Percentiles rank a stretch among this genome's conserved stretches.
phyloP scores from a whole-genome alignment of 2,797 vertebrate species.

The Sphaeramia orbicularis region DNA sequence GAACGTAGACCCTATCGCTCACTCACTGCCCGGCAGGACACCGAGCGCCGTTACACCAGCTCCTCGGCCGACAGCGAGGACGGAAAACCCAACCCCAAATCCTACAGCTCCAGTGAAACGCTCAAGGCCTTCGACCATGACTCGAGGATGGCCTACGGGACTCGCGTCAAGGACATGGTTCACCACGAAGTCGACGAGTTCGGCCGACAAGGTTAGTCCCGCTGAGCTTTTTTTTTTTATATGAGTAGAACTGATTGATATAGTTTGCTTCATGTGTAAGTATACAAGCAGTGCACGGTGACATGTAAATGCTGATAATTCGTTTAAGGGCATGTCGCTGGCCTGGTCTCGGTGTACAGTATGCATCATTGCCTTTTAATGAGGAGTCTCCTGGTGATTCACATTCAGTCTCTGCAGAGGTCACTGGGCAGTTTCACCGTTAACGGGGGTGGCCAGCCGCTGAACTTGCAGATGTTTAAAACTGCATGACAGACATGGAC shows the following conservation, averaged over 20 bases:
- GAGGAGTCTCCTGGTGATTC: conserved; percentile 42
- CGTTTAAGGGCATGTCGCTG: conserved; percentile 38
- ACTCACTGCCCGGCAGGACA: conserved; percentile 92
- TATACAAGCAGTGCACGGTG: conserved; percentile 42
- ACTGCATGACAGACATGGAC: conserved; percentile 38
- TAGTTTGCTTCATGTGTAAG: not conserved
- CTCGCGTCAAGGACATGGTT: conserved; percentile 94
- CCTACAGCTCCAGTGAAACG: conserved; percentile 99
- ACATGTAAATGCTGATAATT: conserved; percentile 43
- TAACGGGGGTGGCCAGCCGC: conserved; percentile 23
- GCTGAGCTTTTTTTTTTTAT: not conserved
- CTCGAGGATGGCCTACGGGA: conserved; percentile 90
- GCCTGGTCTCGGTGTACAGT: conserved; percentile 16
- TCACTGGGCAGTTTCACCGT: conserved; percentile 35
- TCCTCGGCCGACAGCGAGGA: conserved; percentile 96
- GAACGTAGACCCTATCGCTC: conserved; percentile 98
- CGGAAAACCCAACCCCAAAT: conserved; percentile 92
- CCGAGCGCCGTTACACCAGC: conserved; percentile 95
- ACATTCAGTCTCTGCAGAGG: conserved; percentile 42
- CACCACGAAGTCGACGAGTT: conserved; percentile 97
- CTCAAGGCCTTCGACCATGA: conserved; percentile 99
- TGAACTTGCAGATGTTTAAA: conserved; percentile 44
- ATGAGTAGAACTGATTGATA: conserved; percentile 7
- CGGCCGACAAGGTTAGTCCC: conserved; percentile 88
- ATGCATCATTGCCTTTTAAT: conserved; percentile 57